Evolutionary conservation across 2,888 invertebrate species (phyloP).

Genomic region (Torymus aiolomorphi): DNA sequence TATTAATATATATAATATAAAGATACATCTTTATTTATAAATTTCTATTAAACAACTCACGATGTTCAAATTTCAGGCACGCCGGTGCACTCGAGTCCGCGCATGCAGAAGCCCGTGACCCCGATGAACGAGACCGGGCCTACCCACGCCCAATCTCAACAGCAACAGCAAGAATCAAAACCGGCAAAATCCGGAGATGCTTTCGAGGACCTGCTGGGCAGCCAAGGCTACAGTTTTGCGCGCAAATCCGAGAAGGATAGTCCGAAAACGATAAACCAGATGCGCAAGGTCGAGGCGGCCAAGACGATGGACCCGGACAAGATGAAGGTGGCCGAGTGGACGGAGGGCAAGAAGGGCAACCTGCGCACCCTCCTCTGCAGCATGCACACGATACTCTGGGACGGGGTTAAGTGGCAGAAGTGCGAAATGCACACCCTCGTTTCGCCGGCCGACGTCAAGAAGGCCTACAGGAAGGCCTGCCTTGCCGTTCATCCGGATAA

Average conservation of each 20-base stretch:
- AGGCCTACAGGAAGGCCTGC: conserved; percentile 95
- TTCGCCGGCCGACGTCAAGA: conserved; percentile 94
- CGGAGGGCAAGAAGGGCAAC: conserved; percentile 96
- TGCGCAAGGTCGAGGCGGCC: conserved; percentile 91
- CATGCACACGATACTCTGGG: conserved; percentile 95
- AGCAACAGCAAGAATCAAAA: conserved; percentile 76
- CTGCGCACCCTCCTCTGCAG: conserved; percentile 96
- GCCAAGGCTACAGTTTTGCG: conserved; percentile 89
- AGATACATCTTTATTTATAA: no score
- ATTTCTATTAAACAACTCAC: no score
- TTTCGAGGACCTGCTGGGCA: conserved; percentile 93
- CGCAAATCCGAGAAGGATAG: conserved; percentile 82
- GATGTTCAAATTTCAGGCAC: conserved; percentile 65
- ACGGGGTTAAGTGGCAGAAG: conserved; percentile 93
- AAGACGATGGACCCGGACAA: conserved; percentile 95
- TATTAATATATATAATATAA: no score
- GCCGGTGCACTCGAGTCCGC: conserved; percentile 76
- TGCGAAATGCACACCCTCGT: conserved; percentile 97
- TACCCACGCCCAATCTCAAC: conserved; percentile 26
- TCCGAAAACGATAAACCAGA: conserved; percentile 93
- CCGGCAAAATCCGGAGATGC: conserved; percentile 79
- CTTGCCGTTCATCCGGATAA: conserved; percentile 99
- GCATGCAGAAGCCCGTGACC: conserved; percentile 67
- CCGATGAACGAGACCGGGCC: conserved; percentile 59
- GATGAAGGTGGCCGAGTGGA: conserved; percentile 88